Percentiles rank a stretch among this genome's conserved stretches.
These are phyloP conservation scores for Ptychochromis oligacanthus DNA, from an alignment of 2,113 vertebrate species.

Conservation along the genomic window DNA sequence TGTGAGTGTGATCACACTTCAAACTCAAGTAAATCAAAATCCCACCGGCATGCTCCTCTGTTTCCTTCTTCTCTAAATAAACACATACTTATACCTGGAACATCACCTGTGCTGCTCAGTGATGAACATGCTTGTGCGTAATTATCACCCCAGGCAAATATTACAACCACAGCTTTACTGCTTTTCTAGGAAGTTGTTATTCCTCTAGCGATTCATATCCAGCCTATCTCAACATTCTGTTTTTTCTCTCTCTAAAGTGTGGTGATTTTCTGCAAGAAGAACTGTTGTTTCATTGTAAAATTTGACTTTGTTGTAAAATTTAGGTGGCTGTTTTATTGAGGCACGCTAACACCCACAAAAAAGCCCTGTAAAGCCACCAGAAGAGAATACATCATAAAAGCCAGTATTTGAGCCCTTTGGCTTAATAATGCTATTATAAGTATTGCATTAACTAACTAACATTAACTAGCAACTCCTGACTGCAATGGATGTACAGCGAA, in stretches of 20 bases:
- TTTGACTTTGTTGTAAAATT: neutral
- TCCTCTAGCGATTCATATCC: neutral
- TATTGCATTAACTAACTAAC: neutral
- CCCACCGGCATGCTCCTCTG: neutral
- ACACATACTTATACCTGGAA: rapidly evolving
- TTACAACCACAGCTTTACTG: rapidly evolving
- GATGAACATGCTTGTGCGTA: neutral
- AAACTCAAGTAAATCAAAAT: conserved; percentile 6
- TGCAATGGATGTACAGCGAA: neutral
- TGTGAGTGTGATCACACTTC: neutral
- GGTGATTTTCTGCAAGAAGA: no score
- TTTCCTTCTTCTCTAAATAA: neutral
- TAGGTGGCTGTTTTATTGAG: neutral
- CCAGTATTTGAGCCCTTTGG: neutral
- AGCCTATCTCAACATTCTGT: neutral
- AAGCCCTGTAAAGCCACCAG: neutral
- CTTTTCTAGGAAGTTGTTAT: neutral
- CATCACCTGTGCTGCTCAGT: neutral
- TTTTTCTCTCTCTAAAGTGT: no score
- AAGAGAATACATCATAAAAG: neutral
- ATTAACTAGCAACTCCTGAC: neutral
- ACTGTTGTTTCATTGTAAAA: neutral
- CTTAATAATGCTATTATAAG: neutral
- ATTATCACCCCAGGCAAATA: neutral
- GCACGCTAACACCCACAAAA: neutral